A percentile compares a stretch with the other conserved stretches of the same genome.
These are phyloP conservation scores for Acanthopagrus latus DNA, from an alignment of 2,797 vertebrate genomes.

Conservation along the genomic window DNA sequence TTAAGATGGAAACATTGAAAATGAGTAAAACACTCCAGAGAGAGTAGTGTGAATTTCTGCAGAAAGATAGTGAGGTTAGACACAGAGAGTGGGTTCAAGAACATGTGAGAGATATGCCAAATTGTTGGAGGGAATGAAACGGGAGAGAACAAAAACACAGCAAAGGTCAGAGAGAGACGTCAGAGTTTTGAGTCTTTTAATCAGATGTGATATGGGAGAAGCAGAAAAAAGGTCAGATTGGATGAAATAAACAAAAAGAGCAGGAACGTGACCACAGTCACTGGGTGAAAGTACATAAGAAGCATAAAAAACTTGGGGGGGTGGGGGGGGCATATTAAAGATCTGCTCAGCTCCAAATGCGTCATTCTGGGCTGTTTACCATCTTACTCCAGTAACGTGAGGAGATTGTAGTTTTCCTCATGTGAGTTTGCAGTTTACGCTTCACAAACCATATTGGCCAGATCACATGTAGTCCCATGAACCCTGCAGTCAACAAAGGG, in stretches of 20 bases:
- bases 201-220: conserved; percentile 33
- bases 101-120: conserved; percentile 21
- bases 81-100: conserved; percentile 12
- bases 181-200: conserved; percentile 38
- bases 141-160: conserved; percentile 42
- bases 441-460: conserved; percentile 48
- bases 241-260: conserved; percentile 51
- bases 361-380: conserved; percentile 65
- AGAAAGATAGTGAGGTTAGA: conserved; percentile 5
- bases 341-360: conserved; percentile 61
- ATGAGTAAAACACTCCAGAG: conserved; percentile 24
- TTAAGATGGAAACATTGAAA: conserved; percentile 3
- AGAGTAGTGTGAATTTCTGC: conserved; percentile 13
- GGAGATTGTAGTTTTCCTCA: conserved; percentile 46
- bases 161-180: conserved; percentile 52
- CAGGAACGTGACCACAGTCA: conserved; percentile 45
- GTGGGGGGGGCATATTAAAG: conserved; percentile 23
- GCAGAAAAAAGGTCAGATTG: conserved; percentile 26
- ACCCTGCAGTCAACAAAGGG: conserved; percentile 63
- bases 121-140: conserved; percentile 28
- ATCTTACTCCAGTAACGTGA: conserved; percentile 55
- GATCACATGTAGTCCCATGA: conserved; percentile 53
- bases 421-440: conserved; percentile 63
- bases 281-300: conserved; percentile 43
- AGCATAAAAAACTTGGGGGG: conserved; percentile 23